These are phyloP conservation scores for Pterocles gutturalis DNA, from an alignment of 2,113 vertebrate genomes.

Conservation along the genomic window DNA sequence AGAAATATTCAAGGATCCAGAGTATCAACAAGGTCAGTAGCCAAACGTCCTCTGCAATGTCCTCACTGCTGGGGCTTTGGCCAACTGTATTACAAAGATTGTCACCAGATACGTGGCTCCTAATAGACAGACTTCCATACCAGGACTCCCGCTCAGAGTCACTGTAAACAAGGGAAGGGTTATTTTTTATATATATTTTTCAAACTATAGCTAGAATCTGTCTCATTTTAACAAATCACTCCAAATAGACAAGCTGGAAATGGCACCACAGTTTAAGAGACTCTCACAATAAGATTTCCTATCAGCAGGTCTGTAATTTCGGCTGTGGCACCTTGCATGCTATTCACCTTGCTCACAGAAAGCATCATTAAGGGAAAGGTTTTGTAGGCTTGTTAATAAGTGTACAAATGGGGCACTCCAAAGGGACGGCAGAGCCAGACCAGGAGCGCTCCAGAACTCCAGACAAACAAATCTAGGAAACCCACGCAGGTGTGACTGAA, in stretches of 20 bases:
- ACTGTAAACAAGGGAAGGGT: not conserved
- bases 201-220: not conserved
- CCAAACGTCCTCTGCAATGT: not conserved
- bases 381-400: not conserved
- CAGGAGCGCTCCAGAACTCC: not conserved
- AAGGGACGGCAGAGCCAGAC: not conserved
- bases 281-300: not conserved
- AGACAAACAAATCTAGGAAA: not conserved
- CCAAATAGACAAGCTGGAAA: not conserved
- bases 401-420: not conserved
- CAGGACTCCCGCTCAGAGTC: not conserved
- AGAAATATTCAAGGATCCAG: not conserved
- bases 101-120: not conserved
- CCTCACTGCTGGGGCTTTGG: not conserved
- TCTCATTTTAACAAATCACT: not conserved
- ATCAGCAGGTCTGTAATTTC: not conserved
- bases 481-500: not conserved
- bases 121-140: not conserved
- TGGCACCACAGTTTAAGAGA: not conserved
- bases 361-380: not conserved
- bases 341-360: not conserved
- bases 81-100: not conserved
- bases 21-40: not conserved
- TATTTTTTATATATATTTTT: not conserved
- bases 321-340: not conserved